These are phyloP conservation scores for Megathymus violae DNA, from an alignment of 1,140 invertebrate species.

Conservation along the genomic window DNA sequence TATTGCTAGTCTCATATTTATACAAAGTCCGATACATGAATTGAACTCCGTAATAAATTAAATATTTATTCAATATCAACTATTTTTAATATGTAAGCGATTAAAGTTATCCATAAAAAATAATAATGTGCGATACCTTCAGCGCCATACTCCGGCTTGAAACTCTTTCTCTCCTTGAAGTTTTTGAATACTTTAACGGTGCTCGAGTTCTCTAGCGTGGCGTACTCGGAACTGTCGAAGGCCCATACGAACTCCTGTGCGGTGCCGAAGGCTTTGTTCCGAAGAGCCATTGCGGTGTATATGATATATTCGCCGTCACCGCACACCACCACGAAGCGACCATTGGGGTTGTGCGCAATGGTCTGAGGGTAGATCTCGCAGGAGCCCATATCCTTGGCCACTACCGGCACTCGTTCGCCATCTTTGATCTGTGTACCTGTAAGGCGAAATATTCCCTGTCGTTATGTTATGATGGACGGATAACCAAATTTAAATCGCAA, in stretches of 20 bases:
- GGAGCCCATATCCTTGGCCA: slow-evolving; percentile 99
- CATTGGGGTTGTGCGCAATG: slow-evolving; percentile 99
- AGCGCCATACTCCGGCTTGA: slow-evolving; percentile 98
- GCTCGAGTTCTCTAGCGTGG: slow-evolving; percentile 95
- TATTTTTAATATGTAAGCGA: no score
- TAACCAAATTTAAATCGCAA: no score
- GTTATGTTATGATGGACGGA: no score
- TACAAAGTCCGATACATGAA: no score
- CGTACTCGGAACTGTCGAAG: slow-evolving; percentile 97
- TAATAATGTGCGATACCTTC: slow-evolving; percentile 92
- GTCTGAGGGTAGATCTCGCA: slow-evolving; percentile 99
- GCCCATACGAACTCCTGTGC: slow-evolving; percentile 99
- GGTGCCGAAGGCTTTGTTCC: slow-evolving; percentile 99
- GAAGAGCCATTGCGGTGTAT: slow-evolving; percentile 99
- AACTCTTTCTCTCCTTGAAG: slow-evolving; percentile 98
- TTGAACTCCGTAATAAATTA: background rate
- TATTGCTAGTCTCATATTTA: no score
- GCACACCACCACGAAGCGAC: slow-evolving; percentile 99
- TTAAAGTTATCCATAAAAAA: no score
- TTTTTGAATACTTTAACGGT: slow-evolving; percentile 98
- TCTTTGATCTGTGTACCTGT: slow-evolving; percentile 91
- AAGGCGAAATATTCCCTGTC: background rate
- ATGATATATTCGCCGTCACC: slow-evolving; percentile 99
- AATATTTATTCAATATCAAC: no score
- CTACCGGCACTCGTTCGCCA: slow-evolving; percentile 95